Percentiles rank a stretch among this genome's conserved stretches.
These are phyloP conservation scores for Alectura lathami DNA, from an alignment of 2,113 vertebrate species.

Conservation along the genomic window DNA sequence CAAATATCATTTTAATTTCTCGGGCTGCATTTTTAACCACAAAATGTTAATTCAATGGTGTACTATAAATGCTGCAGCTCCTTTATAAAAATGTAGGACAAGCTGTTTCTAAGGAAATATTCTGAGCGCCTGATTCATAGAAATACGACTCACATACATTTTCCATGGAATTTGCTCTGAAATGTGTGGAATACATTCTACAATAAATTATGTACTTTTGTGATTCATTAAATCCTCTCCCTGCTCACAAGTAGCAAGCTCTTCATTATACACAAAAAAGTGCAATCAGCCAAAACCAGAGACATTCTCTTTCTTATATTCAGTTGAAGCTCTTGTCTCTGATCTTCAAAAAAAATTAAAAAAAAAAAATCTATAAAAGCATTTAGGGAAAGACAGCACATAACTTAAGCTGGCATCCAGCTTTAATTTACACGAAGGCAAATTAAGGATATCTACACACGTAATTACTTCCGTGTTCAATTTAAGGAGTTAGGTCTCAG, in stretches of 20 bases:
- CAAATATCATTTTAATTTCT: conserved; percentile 85
- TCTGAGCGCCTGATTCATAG: conserved; percentile 67
- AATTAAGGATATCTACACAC: conserved; percentile 17
- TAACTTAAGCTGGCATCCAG: conserved; percentile 22
- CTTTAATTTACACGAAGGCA: conserved; percentile 36
- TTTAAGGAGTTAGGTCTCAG: neutral
- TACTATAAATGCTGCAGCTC: conserved; percentile 65
- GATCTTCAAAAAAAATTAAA: neutral
- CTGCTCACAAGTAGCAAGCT: conserved; percentile 22
- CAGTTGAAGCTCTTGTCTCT: neutral
- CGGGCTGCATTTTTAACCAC: conserved; percentile 74
- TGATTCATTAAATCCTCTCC: conserved; percentile 65
- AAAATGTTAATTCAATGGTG: conserved; percentile 77
- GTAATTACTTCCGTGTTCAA: conserved; percentile 25
- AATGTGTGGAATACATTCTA: conserved; percentile 60
- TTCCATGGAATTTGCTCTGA: conserved; percentile 72
- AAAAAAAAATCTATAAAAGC: neutral
- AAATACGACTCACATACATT: conserved; percentile 67
- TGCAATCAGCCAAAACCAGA: conserved; percentile 31
- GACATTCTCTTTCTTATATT: conserved; percentile 13
- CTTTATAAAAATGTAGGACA: conserved; percentile 67
- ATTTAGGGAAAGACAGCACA: conserved; percentile 2
- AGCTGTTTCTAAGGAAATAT: conserved; percentile 75
- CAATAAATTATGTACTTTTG: conserved; percentile 69
- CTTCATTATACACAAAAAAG: conserved; percentile 41